Evolutionary conservation across 2,888 invertebrate species (phyloP).

Genomic region (Epistrophella euchroma): DNA sequence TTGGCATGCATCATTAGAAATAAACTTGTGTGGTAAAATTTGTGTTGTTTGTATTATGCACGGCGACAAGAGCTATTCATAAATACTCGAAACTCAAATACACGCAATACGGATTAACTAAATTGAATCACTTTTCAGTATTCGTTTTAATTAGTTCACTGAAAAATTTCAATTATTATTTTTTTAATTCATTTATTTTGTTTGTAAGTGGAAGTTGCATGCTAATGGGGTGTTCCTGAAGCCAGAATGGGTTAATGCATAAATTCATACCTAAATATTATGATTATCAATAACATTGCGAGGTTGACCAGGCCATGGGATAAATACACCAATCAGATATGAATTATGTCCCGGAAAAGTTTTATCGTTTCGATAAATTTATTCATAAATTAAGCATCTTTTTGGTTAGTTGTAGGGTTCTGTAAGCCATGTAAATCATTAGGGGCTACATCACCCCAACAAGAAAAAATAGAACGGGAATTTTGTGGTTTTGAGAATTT

Average conservation of each 20-base stretch:
- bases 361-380: conserved; percentile 61
- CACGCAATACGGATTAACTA: conserved; percentile 39
- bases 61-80: background rate
- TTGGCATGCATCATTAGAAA: conserved; percentile 58
- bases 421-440: background rate
- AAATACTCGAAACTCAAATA: background rate
- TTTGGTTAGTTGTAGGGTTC: background rate
- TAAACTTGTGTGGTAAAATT: conserved; percentile 46
- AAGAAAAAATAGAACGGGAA: background rate
- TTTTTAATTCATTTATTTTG: background rate
- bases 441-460: background rate
- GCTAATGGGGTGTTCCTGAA: background rate
- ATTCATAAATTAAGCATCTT: conserved; percentile 45
- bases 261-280: background rate
- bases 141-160: conserved; percentile 52
- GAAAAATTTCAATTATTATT: conserved; percentile 6
- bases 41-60: conserved; percentile 1
- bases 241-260: background rate
- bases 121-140: conserved; percentile 61
- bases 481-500: background rate
- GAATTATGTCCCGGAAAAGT: conserved; percentile 50
- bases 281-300: conserved; percentile 40
- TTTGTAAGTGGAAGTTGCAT: background rate
- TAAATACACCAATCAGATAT: conserved; percentile 54
- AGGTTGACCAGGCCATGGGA: conserved; percentile 38